These are phyloP conservation scores for Coelogynopora nodosa DNA, from an alignment of 2,888 invertebrate genomes.

Conservation along the genomic window DNA sequence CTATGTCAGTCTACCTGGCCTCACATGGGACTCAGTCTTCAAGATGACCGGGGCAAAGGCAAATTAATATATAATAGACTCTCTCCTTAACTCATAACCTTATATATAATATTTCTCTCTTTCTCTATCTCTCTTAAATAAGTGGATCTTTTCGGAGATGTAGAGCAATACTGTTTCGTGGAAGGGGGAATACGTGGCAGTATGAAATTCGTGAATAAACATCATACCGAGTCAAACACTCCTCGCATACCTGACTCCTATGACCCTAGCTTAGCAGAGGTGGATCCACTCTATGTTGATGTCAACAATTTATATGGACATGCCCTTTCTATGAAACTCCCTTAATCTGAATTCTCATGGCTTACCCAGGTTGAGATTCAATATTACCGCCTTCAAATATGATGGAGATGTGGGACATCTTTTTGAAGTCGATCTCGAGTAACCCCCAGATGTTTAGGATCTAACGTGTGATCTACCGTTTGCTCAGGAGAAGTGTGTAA, in stretches of 20 bases:
- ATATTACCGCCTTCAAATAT: background rate
- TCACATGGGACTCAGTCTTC: background rate
- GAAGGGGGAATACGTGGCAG: too few relatives aligned
- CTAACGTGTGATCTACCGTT: background rate
- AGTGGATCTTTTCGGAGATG: background rate
- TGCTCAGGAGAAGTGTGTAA: background rate
- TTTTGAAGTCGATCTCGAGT: background rate
- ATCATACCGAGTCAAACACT: background rate
- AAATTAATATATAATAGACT: background rate
- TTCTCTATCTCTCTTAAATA: too few relatives aligned
- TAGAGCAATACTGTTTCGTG: background rate
- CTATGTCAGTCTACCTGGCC: background rate
- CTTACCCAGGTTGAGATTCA: background rate
- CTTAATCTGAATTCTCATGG: background rate
- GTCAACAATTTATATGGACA: background rate
- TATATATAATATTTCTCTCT: background rate
- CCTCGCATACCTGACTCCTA: background rate
- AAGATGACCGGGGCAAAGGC: background rate
- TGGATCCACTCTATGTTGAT: background rate
- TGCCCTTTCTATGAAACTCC: background rate
- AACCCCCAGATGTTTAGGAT: background rate
- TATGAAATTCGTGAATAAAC: background rate
- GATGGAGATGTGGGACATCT: background rate
- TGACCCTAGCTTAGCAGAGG: background rate
- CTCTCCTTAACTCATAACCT: background rate